A percentile compares a stretch with the other conserved stretches of the same genome.
phyloP scores from a whole-genome alignment of 1,140 invertebrate genomes.

The Andricus grossulariae region DNA sequence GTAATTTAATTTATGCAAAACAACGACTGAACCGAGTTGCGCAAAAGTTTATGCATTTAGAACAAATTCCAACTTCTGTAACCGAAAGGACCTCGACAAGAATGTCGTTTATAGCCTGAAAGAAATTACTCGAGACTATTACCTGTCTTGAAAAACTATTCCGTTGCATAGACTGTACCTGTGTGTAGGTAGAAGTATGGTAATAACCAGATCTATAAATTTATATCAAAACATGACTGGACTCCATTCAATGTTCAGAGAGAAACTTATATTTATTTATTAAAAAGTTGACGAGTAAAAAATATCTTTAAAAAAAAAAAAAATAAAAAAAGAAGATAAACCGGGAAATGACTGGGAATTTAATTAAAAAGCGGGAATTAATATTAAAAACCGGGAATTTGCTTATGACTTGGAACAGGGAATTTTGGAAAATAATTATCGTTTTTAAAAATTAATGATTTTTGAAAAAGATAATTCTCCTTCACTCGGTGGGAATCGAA shows the following conservation, averaged over 20 bases:
- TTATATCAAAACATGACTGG: conserved; percentile 20
- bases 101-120: conserved; percentile 16
- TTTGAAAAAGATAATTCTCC: too few relatives aligned
- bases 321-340: too few relatives aligned
- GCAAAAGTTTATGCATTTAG: conserved; percentile 5
- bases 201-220: conserved; percentile 5
- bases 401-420: too few relatives aligned
- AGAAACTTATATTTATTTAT: not conserved
- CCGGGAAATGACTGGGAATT: too few relatives aligned
- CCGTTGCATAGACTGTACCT: not conserved
- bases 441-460: too few relatives aligned
- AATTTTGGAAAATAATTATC: too few relatives aligned
- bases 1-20: not conserved
- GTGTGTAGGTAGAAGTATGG: not conserved
- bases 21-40: not conserved
- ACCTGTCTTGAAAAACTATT: not conserved
- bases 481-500: too few relatives aligned
- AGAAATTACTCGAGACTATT: conserved; percentile 1
- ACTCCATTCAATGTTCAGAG: not conserved
- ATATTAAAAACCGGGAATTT: too few relatives aligned
- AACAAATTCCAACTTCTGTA: conserved; percentile 7
- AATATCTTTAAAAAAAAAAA: too few relatives aligned
- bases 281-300: too few relatives aligned
- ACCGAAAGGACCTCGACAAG: conserved; percentile 29
- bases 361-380: too few relatives aligned